Evolutionary conservation across 2,797 vertebrate species (phyloP).

Genomic region (Okamejei kenojei): DNA sequence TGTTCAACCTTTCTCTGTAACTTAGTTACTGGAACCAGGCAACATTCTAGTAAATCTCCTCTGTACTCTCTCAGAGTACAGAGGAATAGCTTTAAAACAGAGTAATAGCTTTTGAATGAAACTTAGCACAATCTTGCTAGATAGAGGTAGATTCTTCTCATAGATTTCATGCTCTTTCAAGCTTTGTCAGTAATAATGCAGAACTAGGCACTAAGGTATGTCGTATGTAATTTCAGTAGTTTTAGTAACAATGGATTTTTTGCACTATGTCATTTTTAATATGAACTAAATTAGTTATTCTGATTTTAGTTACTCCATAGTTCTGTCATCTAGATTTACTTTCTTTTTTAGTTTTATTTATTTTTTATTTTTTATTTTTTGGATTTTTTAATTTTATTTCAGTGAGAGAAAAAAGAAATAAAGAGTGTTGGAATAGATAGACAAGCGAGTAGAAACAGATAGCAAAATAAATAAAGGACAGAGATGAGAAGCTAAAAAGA

Average conservation of each 20-base stretch:
- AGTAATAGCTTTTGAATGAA: constrained; percentile 60
- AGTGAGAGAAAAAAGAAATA: too few relatives aligned
- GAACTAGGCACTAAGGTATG: constrained; percentile 59
- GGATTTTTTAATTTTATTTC: too few relatives aligned
- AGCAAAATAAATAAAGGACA: too few relatives aligned
- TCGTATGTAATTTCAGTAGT: constrained; percentile 59
- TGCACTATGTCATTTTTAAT: constrained; percentile 71
- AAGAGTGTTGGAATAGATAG: too few relatives aligned
- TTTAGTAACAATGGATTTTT: constrained; percentile 56
- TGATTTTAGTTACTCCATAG: constrained; percentile 3
- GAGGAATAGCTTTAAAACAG: constrained; percentile 62
- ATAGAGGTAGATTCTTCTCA: constrained; percentile 68
- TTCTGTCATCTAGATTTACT: constrained; percentile 13
- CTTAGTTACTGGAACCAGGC: too few relatives aligned
- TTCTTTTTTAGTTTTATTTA: too few relatives aligned
- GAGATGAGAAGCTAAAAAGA: too few relatives aligned
- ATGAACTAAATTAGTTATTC: constrained; percentile 54
- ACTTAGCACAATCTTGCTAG: constrained; percentile 78
- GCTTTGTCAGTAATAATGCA: constrained; percentile 62
- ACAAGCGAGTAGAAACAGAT: too few relatives aligned
- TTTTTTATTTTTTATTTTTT: too few relatives aligned
- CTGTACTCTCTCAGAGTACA: too few relatives aligned
- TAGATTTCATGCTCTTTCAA: constrained; percentile 65
- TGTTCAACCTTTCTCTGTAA: too few relatives aligned
- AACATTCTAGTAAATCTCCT: too few relatives aligned